These are phyloP conservation scores for Zosterops borbonicus DNA, from an alignment of 2,113 vertebrate genomes.

Conservation along the genomic window DNA sequence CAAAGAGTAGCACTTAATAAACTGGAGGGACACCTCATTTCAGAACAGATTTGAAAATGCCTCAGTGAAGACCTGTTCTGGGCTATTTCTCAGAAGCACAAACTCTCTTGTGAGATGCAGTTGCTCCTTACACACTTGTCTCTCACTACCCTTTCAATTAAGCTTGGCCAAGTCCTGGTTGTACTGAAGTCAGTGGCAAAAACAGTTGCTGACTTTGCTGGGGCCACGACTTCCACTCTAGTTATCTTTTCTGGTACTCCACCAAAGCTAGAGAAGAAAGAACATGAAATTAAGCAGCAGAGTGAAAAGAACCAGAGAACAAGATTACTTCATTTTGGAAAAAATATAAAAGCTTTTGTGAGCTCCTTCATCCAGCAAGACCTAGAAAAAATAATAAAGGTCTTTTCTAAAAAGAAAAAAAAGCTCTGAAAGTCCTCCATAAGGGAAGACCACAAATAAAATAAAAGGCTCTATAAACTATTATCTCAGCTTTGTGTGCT, in stretches of 20 bases:
- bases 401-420: neutral
- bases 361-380: neutral
- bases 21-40: neutral
- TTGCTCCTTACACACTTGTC: neutral
- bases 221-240: neutral
- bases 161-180: neutral
- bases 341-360: neutral
- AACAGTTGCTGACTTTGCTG: neutral
- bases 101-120: neutral
- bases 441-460: neutral
- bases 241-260: neutral
- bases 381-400: neutral
- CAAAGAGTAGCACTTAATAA: neutral
- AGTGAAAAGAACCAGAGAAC: neutral
- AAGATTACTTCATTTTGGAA: neutral
- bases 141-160: slow-evolving; percentile 17
- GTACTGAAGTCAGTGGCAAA: neutral
- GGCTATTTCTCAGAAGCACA: neutral
- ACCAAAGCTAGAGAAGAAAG: neutral
- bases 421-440: neutral
- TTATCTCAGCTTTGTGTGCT: neutral
- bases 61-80: neutral
- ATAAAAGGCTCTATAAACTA: neutral
- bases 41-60: neutral
- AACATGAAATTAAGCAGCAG: neutral